Evolutionary conservation across 30 jellyfish, hydroid and myxozoan species (phyloP), one percentile per base, ranked within the genome.

Genomic region (Hydractinia symbiolongicarpus): DNA sequence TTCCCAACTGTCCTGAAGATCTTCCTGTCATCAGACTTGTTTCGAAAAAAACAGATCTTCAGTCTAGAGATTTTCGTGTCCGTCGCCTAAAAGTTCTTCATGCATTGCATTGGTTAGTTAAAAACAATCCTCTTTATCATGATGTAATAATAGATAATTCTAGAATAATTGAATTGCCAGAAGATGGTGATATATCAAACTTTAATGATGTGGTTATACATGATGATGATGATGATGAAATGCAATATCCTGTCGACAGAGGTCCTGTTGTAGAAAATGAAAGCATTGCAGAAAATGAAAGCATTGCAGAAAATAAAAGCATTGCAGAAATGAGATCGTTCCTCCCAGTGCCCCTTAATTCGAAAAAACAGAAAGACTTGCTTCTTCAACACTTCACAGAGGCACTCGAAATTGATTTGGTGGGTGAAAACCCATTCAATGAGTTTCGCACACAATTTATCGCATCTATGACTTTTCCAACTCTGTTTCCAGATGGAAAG

Each of bases 1-100:
- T 80, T 15, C 88, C 85, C 56, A 51, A 80, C 30, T 80, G 83
- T 10, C 88, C 85, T 64, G 44, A 80, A 64, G 85, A 80, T 50
- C 86, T 83, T 50, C 88, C 53, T 56, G 13, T 55, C 17, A 8
- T 76, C 76, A 73, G 82, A 60, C 16, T 76, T 21, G 21, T 57
- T 14, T 15, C 40, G 10, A 56, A 53, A 54, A 57, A 60, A 8
- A 16, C 19, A 14, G 50, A 50, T 76, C 5, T 51, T 15, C 14
- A 15, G n/a, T 76, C 84, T 50, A 76, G 30, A 50, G 84, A 76
- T 11, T 76, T 76, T 30, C 30, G 51, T 15, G 81, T 76, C 17
- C 84, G 84, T 54, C n/a, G 81, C 8, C 14, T 16, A 54, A n/a
- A 76, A 76, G 84, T 76, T 16, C 54, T 60, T 13, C n/a, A 55